Conservation (phyloP, 23 tunicate species). For the Diplosoma virens region DNA sequence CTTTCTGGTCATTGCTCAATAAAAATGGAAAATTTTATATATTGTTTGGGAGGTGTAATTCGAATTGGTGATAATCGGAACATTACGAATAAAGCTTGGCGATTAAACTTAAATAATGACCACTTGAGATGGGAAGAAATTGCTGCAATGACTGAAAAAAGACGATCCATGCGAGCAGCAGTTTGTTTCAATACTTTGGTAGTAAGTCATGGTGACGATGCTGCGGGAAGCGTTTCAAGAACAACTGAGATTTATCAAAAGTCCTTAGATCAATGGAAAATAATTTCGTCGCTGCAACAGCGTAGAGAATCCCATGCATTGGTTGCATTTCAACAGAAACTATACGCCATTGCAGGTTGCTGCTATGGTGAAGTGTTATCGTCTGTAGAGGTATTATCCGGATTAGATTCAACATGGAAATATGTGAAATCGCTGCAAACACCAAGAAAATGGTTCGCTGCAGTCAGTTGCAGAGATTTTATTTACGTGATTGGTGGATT, state of each 20-base stretch:
- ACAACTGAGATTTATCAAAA: not conserved
- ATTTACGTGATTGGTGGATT: too few relatives aligned
- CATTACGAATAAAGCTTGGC: not conserved
- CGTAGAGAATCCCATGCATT: not conserved
- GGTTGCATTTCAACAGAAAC: not conserved
- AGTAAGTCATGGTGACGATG: not conserved
- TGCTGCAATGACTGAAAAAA: not conserved
- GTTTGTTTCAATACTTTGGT: not conserved
- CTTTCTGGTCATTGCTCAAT: not conserved
- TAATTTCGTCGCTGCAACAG: not conserved
- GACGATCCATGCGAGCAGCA: not conserved
- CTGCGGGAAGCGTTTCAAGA: not conserved
- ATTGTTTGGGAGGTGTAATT: not conserved
- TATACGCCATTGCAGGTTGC: not conserved
- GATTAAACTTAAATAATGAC: not conserved
- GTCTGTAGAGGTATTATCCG: too few relatives aligned
- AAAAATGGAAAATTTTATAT: not conserved
- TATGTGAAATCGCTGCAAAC: too few relatives aligned
- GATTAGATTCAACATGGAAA: too few relatives aligned
- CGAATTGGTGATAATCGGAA: not conserved
- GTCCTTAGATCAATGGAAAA: not conserved
- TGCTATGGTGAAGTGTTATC: too few relatives aligned
- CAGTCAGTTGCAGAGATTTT: too few relatives aligned
- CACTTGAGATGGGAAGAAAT: not conserved
- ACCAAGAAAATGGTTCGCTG: too few relatives aligned